Evolutionary conservation across 37 sponge, comb jelly and placozoan genomes (phyloP), one percentile per base, ranked within the genome.

Genomic region (Axinella damicornis): DNA sequence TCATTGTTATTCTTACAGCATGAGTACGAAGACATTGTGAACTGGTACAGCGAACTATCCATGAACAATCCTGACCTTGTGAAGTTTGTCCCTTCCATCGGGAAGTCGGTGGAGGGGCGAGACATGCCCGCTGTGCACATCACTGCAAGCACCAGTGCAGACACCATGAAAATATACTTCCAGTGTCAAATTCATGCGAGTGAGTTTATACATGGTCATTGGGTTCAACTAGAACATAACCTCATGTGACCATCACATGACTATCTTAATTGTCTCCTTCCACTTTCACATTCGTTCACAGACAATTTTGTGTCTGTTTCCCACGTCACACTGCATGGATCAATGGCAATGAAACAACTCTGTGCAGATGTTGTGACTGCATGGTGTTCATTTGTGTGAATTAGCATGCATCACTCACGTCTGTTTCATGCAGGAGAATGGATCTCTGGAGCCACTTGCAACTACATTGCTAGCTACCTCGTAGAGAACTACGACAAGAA

Each of bases 391-490:
- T n/a, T n/a, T n/a, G n/a, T n/a, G n/a, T n/a, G n/a, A n/a, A n/a
- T n/a, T n/a, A n/a, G n/a, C n/a, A n/a, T n/a, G n/a, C n/a, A n/a
- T n/a, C n/a, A 4, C 9, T 12, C 46, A 72, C 31, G 31, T 33
- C 58, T 71, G 19, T 27, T 53, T 27, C 62, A 16, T 52, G 21
- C 33, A 95, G 96, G 96, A 56, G 96, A 95, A 57, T 95, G 96
- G 96, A 89, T 95, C 60, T 87, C 89, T 87, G 96, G 96, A 38
- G 90, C 93, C 35, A 83, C 82, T 2, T 95, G 96, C 59, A 85
- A 79, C 84, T 95, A 84, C 57, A 71, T 94, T 46, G 89, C 88
- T 16, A 66, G 69, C 58, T 91, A 82, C 37, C 68, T 94, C 2
- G 75, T 63, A 0, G 78, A 85, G 36, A 81, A 81, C 68, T 87